Evolutionary conservation across 2,113 vertebrate genomes (phyloP).

Genomic region (Charadrius vociferus): DNA sequence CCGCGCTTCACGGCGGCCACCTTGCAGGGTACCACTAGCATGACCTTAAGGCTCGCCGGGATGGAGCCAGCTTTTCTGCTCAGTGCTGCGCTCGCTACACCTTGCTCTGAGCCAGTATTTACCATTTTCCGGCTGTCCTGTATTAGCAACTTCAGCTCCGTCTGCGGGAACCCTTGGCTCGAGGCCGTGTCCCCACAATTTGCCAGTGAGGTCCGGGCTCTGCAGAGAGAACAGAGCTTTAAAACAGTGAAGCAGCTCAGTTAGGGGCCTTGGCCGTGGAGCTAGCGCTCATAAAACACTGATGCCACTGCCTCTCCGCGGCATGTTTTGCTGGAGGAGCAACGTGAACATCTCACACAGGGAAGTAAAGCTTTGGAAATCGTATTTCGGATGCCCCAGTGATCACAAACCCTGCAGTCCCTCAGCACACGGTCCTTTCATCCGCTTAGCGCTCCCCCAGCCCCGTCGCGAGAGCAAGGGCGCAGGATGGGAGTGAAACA

Average conservation of each 20-base stretch:
- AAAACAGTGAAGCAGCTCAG: background rate
- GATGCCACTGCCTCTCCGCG: accelerated
- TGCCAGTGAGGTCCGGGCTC: accelerated
- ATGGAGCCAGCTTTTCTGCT: background rate
- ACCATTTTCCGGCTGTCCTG: background rate
- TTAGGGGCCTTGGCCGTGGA: background rate
- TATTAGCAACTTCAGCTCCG: background rate
- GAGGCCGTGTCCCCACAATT: accelerated
- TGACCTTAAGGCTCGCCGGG: background rate
- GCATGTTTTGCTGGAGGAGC: background rate
- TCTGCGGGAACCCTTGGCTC: background rate
- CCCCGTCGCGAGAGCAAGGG: background rate
- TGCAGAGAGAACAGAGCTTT: background rate
- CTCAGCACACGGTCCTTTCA: background rate
- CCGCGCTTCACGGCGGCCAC: accelerated
- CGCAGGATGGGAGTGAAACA: background rate
- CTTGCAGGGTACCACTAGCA: background rate
- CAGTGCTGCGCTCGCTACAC: accelerated
- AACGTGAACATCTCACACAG: accelerated
- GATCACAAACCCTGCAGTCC: background rate
- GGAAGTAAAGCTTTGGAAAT: background rate
- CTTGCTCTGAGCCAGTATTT: background rate
- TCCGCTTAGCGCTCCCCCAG: background rate
- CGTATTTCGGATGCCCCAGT: accelerated
- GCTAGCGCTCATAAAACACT: too few species aligned